A percentile compares a stretch with the other conserved stretches of the same genome.
These are phyloP conservation scores for Minunthozetes semirufus DNA, from an alignment of 2,888 invertebrate species.

Conservation along the genomic window DNA sequence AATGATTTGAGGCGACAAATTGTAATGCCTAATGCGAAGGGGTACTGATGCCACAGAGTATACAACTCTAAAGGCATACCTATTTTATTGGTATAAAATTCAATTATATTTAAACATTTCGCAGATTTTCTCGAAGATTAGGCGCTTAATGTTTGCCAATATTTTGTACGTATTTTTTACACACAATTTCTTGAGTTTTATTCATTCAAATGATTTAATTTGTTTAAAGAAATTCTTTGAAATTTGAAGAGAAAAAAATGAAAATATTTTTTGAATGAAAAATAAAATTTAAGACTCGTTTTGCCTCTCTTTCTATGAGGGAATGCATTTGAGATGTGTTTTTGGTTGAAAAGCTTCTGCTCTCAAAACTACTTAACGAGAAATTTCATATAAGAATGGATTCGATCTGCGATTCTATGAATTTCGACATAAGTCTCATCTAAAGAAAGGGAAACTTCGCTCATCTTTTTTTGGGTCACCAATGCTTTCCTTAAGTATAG, in stretches of 20 bases:
- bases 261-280: not conserved
- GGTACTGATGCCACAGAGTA: constrained; percentile 52
- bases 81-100: constrained; percentile 39
- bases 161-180: not conserved
- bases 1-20: constrained; percentile 51
- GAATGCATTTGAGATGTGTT: no score
- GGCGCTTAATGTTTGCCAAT: not conserved
- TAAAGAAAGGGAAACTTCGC: not conserved
- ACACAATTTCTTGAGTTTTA: not conserved
- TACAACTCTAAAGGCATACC: constrained; percentile 51
- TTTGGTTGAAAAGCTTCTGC: no score
- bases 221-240: not conserved
- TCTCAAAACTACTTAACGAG: not conserved
- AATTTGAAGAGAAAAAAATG: not conserved
- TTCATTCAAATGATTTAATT: not conserved
- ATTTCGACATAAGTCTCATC: not conserved
- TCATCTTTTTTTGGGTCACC: constrained; percentile 12
- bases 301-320: no score
- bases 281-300: not conserved
- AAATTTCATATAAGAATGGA: not conserved
- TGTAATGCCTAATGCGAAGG: constrained; percentile 49
- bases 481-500: not conserved
- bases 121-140: no score
- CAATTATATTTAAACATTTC: not conserved
- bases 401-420: not conserved